Evolutionary conservation across 2,797 vertebrate species (phyloP).

Genomic region (Protosalanx chinensis): DNA sequence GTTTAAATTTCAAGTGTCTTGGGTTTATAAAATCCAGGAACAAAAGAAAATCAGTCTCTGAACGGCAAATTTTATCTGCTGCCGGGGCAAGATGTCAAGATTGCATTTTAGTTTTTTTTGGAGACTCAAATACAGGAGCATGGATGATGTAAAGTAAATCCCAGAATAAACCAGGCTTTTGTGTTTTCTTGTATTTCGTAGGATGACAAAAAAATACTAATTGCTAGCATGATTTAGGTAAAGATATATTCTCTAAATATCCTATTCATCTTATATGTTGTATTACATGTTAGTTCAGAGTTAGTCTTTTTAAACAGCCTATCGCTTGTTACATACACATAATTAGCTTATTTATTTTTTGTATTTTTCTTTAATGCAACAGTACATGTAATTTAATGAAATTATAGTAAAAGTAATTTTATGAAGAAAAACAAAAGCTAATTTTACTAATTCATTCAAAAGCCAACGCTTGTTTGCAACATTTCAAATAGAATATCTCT

Average conservation of each 20-base stretch:
- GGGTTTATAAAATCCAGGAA: constrained; percentile 80
- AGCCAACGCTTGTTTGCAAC: too few relatives aligned
- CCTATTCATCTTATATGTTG: constrained; percentile 21
- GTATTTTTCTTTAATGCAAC: constrained; percentile 14
- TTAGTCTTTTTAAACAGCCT: neutral
- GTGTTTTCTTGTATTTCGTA: constrained; percentile 64
- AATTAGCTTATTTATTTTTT: neutral
- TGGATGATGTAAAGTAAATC: constrained; percentile 71
- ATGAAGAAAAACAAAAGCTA: too few relatives aligned
- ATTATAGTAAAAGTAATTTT: too few relatives aligned
- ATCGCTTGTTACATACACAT: neutral
- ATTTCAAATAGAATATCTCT: neutral
- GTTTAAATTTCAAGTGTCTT: constrained; percentile 85
- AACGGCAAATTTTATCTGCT: constrained; percentile 82
- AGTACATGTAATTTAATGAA: neutral
- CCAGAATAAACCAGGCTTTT: constrained; percentile 68
- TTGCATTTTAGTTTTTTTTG: constrained; percentile 72
- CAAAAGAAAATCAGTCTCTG: constrained; percentile 79
- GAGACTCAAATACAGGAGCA: constrained; percentile 69
- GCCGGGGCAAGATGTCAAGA: constrained; percentile 80
- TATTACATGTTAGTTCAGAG: neutral
- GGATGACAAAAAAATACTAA: constrained; percentile 53
- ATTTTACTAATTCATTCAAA: too few relatives aligned
- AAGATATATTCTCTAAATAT: constrained; percentile 32
- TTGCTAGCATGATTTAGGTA: constrained; percentile 42